phyloP scores from a whole-genome alignment of 2,888 invertebrate species.

The Scaptomyza reducta region DNA sequence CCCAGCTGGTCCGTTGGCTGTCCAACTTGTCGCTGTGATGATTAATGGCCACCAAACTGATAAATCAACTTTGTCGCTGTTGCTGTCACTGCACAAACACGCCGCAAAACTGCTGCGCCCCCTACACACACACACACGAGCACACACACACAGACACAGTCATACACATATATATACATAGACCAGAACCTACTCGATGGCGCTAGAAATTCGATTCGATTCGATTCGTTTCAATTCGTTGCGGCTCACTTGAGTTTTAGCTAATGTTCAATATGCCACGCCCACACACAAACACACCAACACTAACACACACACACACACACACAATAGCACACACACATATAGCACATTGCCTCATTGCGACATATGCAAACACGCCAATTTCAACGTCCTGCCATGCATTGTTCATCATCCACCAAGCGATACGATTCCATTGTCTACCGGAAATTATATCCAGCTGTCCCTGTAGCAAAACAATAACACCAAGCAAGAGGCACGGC shows the following conservation, averaged over 20 bases:
- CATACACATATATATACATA: not conserved
- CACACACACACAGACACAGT: conserved; percentile 13
- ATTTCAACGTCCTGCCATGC: conserved; percentile 52
- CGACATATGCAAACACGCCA: conserved; percentile 74
- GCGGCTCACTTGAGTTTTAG: conserved; percentile 77
- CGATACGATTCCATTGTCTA: conserved; percentile 48
- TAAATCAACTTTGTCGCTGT: conserved; percentile 81
- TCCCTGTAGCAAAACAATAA: conserved; percentile 35
- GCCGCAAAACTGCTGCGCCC: conserved; percentile 71
- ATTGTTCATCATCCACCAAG: conserved; percentile 34
- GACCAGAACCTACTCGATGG: conserved; percentile 12
- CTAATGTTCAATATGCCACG: conserved; percentile 76
- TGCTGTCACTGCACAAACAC: conserved; percentile 76
- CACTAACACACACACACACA: conserved; percentile 2
- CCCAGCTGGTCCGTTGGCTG: conserved; percentile 79
- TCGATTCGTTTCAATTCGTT: conserved; percentile 70
- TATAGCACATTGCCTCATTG: conserved; percentile 8
- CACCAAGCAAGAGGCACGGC: conserved; percentile 14
- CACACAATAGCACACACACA: not conserved
- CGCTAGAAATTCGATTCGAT: conserved; percentile 62
- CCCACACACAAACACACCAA: conserved; percentile 28
- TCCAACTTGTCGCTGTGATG: conserved; percentile 81
- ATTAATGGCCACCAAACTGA: conserved; percentile 81
- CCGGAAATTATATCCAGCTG: conserved; percentile 72
- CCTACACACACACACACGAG: conserved; percentile 25